Base-by-base conservation (phyloP, 2,113 vertebrate genomes). In the Coreoperca whiteheadi region DNA sequence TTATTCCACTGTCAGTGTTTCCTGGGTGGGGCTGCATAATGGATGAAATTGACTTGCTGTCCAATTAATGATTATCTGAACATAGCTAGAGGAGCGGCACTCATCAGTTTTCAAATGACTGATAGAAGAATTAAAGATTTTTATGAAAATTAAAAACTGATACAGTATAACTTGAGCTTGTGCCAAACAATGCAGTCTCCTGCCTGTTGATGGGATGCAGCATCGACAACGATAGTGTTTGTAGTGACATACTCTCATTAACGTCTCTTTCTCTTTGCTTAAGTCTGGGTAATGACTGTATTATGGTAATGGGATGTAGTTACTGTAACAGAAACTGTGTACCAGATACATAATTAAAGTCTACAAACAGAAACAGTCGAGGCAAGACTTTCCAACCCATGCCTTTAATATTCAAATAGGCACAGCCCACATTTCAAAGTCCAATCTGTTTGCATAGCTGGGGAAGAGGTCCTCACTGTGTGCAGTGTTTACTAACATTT, bases 11-110 rank as follows among this genome's bases (percentile, higher is more conserved):
- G 83, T 71, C 6, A 88, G 78, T 79, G 83, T 90, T 91, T 89
- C 87, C 91, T 54, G 83, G 84, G 89, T 34, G 84, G 88, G 81
- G 80, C 82, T 90, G 85, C 90, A 92, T 94, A 92, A 95, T 93
- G 91, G 88, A 95, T 93, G 89, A 90, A 88, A 94, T 92, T 89
- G 94, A 93, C 92, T 93, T 84, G 82, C 90, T 79, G 86, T 91
- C 91, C 89, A 90, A 94, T 94, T 92, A 93, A 94, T 86, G 92
- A 93, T 93, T 87, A 86, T 86, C 68, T 77, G 82, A 89, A 89
- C 87, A 83, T 89, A 84, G 81, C 83, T 53, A 82, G 73, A 77
- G 89, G 70, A 83, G 70, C 61, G 41, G 73, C 74, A 1, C 83
- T 89, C 77, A 65, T 88, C 79, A 56, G 74, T 65, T 88, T 91